Conservation (phyloP, 2,113 vertebrate genomes). For the Hemibagrus wyckioides region DNA sequence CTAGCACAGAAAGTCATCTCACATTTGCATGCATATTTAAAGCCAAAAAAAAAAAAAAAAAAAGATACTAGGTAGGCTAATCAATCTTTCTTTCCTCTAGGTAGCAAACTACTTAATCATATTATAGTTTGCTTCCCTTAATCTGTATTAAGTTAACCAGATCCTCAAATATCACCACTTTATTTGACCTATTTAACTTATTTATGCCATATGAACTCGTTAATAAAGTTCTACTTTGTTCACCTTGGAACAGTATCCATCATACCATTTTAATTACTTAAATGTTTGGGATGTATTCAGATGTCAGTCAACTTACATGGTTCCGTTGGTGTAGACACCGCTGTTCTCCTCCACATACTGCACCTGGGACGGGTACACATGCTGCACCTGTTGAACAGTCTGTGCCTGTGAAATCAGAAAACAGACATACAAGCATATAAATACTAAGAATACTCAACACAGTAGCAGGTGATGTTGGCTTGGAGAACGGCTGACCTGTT, state of each 20-base stretch:
- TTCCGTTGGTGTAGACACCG: slow-evolving; percentile 90
- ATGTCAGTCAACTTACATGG: slow-evolving; percentile 82
- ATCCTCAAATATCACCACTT: neutral
- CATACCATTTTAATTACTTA: neutral
- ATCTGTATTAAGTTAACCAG: neutral
- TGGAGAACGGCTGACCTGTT: slow-evolving; percentile 78
- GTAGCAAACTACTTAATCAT: neutral
- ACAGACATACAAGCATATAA: neutral
- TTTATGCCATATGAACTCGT: neutral
- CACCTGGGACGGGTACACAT: slow-evolving; percentile 91
- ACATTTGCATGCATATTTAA: neutral
- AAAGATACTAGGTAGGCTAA: neutral
- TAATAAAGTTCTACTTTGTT: neutral
- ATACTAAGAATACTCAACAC: neutral
- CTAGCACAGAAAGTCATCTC: neutral
- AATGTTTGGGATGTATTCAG: neutral
- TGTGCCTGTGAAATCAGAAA: slow-evolving; percentile 64
- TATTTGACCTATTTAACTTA: neutral
- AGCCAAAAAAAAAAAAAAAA: no score
- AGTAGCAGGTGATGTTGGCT: neutral
- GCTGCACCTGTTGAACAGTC: slow-evolving; percentile 91
- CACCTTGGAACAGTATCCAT: neutral
- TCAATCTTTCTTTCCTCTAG: neutral
- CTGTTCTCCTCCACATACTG: slow-evolving; percentile 97
- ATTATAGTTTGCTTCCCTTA: neutral